Base-by-base conservation (phyloP, 2,888 invertebrate genomes). In the Mythimna albipuncta region DNA sequence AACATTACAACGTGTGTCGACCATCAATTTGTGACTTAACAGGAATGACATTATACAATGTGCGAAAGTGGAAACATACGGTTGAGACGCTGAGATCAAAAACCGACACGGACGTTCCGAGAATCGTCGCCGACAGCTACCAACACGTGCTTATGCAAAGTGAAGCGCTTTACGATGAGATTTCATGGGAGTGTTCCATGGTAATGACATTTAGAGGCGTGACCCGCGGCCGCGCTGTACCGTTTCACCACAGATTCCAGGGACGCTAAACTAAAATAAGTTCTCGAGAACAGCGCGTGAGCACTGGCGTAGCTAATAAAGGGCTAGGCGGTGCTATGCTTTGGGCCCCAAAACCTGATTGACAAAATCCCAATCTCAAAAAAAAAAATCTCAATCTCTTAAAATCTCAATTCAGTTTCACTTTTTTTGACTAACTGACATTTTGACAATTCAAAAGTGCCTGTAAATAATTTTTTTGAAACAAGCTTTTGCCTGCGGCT, bases 181-280 rank as follows among this genome's bases (percentile, higher is more conserved):
- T 89, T 90, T 88, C 87, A 85, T 83, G 84, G 84, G 84, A 79
- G 71, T 82, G 84, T 77, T 78, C 82, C 86, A 85, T 79, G 89
- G 89, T 90, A 92, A 92, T 89, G 91, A 89, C 90, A 92, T 92
- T 92, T 89, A 81, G 84, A 90, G 88, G 88, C 92, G 90, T 92
- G 92, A 92, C 92, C 86, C 68, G 86, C 80, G 82, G 84, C 83
- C 83, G 58, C 83, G 69, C 72, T 77, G 85, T 88, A 88, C 91
- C 90, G 91, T 89, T 86, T 86, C 81, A 77, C 79, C 85, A 79
- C 84, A 83, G 72, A 87, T 84, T 83, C 86, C 77, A 73, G 78
- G 74, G 77, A 69, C 72, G 72, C 80, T 78, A 79, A 62, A 68
- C 63, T 66, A 73, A 86, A 71, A 66, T 75, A 70, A 54, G 16